phyloP scores from a whole-genome alignment of 2,113 vertebrate genomes.

The Rafetus swinhoei region DNA sequence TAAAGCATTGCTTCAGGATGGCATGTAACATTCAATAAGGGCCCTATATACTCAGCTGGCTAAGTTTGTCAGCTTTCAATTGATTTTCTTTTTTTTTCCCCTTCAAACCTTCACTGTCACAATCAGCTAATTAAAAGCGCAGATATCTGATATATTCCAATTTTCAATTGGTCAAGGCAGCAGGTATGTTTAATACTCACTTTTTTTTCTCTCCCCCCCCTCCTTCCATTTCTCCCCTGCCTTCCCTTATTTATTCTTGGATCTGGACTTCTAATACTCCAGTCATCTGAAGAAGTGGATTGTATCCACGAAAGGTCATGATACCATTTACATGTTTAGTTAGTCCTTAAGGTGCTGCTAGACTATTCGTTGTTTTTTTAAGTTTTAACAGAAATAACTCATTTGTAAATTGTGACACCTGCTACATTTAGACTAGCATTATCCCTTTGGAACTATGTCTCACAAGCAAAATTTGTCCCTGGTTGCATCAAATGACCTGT shows the following conservation, averaged over 20 bases:
- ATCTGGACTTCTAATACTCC: no score
- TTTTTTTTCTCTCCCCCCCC: no score
- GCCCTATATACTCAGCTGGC: slow-evolving; percentile 25
- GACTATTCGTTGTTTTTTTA: no score
- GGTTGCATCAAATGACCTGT: slow-evolving; percentile 37
- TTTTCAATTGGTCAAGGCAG: slow-evolving; percentile 41
- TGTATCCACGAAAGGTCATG: no score
- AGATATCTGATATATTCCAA: slow-evolving; percentile 73
- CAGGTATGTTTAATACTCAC: no score
- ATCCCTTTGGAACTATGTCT: slow-evolving; percentile 61
- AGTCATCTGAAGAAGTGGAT: no score
- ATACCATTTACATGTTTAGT: no score
- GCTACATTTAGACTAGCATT: slow-evolving; percentile 57
- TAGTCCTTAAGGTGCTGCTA: no score
- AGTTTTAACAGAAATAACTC: slow-evolving; percentile 66
- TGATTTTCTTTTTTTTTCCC: slow-evolving; percentile 60
- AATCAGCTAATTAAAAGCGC: slow-evolving; percentile 73
- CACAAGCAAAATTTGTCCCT: slow-evolving; percentile 60
- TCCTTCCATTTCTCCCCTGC: no score
- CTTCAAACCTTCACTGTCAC: slow-evolving; percentile 66
- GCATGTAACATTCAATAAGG: slow-evolving; percentile 57
- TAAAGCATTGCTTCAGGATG: slow-evolving; percentile 28
- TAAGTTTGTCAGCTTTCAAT: slow-evolving; percentile 60
- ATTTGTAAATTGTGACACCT: slow-evolving; percentile 72
- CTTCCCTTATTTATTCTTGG: no score